Conservation (phyloP, 2,113 vertebrate species). For the Lonchura striata region DNA sequence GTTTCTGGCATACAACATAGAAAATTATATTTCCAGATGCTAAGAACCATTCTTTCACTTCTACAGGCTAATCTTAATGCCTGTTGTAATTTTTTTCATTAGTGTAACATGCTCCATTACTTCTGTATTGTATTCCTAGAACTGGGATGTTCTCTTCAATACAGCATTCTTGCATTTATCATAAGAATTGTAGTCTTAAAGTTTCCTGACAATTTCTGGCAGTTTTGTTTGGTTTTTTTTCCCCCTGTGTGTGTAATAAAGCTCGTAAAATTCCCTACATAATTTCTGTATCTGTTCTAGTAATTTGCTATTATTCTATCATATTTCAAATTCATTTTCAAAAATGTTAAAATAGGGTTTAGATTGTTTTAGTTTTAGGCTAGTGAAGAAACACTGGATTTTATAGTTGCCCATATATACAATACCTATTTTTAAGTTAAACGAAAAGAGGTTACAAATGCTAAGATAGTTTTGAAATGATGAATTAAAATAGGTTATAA, state of each 20-base stretch:
- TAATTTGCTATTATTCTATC: neutral
- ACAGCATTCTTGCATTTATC: neutral
- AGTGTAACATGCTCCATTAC: neutral
- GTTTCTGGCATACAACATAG: neutral
- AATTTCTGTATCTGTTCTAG: neutral
- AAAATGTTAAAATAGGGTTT: neutral
- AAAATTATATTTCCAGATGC: neutral
- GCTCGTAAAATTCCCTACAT: neutral
- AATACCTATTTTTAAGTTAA: neutral
- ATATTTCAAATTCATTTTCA: neutral
- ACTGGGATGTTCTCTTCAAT: neutral
- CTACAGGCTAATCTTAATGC: neutral
- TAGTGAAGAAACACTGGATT: accelerated
- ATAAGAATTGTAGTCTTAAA: neutral
- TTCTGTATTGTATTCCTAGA: neutral
- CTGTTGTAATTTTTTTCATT: neutral
- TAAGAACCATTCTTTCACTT: neutral
- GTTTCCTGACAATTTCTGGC: neutral
- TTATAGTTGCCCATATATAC: neutral
- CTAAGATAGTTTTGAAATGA: neutral
- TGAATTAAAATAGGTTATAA: neutral
- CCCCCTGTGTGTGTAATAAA: neutral
- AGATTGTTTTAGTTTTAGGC: neutral
- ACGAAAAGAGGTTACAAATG: neutral
- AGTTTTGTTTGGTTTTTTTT: neutral